These are phyloP conservation scores for Argya squamiceps DNA, from an alignment of 2,797 vertebrate genomes.

Conservation along the genomic window DNA sequence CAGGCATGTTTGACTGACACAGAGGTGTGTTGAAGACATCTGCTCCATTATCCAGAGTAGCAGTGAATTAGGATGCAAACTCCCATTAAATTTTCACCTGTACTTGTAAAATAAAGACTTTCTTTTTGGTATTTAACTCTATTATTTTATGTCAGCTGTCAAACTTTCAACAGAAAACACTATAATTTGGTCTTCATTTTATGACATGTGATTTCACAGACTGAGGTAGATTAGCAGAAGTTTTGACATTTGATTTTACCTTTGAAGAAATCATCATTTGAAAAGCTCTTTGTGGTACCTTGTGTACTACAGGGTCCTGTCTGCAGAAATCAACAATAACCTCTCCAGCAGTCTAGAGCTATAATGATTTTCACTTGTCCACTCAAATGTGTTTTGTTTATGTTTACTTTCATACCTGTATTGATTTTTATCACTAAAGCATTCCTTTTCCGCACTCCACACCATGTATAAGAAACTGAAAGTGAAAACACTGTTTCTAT, in stretches of 20 bases:
- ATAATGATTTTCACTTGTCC: background rate
- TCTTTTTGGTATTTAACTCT: background rate
- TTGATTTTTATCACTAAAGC: background rate
- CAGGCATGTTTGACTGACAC: background rate
- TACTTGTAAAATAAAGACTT: background rate
- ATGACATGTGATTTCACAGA: background rate
- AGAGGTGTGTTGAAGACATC: background rate
- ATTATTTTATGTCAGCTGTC: background rate
- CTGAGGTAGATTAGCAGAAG: background rate
- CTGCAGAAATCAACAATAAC: background rate
- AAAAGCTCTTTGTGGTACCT: background rate
- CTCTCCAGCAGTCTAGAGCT: background rate
- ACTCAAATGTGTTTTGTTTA: background rate
- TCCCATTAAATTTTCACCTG: background rate
- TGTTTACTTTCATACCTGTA: background rate
- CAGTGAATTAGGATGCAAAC: background rate
- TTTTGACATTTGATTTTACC: conserved; percentile 24
- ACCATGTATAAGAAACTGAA: background rate
- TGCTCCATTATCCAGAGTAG: background rate
- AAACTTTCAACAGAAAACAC: background rate
- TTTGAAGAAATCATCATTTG: background rate
- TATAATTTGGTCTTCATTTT: background rate
- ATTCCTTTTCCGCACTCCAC: background rate
- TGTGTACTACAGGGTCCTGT: background rate
- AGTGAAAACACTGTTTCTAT: background rate